Base-by-base conservation (phyloP, 2,113 vertebrate genomes). In the Vimba vimba region DNA sequence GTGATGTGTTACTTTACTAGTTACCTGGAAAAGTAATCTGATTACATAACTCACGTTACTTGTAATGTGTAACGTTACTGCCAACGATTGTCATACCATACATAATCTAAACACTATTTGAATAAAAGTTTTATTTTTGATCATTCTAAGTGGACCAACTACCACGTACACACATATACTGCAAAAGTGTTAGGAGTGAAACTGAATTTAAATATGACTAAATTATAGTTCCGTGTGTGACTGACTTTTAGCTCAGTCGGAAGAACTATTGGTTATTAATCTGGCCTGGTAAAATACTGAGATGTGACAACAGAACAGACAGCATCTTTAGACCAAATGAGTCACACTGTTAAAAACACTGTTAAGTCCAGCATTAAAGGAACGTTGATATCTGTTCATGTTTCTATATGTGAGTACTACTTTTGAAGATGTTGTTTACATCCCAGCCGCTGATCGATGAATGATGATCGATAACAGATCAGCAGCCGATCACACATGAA, bases 381-480 rank as follows among this genome's bases (percentile, higher is more conserved):
- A 43, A 3, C 4, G 8, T 12, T 23, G 60, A 25, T 13, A 0
- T 62, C 0, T 19, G 17, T 36, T 30, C 9, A 21, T 43, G 36
- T 73, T 71, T 39, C 25, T 66, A 3, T 66, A 2, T 1, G 64
- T 27, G 60, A 50, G 19, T 6, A 6, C 66, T 2, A 43, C 68
- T 71, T 43, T 23, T 21, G 91, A 90, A 91, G 93, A 93, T 43
- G 39, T 8, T 94, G 93, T 94, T 95, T 85, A 68, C 82, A 69
- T 59, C 59, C 39, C 23, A 79, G 13, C 43, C 43, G 13, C 95
- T 95, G 96, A 97, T 97, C 96, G 96, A 97, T 97, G 96, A 98
- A 97, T 97, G 96, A 96, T 95, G 96, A 97, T 97, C 96, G 95
- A 96, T 97, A 96, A 96, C 96, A 93, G 96, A 97, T 96, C 93